A percentile compares a stretch with the other conserved stretches of the same genome.
These are phyloP conservation scores for Chlamydotis undulata DNA, from an alignment of 2,113 vertebrate genomes.

Conservation along the genomic window DNA sequence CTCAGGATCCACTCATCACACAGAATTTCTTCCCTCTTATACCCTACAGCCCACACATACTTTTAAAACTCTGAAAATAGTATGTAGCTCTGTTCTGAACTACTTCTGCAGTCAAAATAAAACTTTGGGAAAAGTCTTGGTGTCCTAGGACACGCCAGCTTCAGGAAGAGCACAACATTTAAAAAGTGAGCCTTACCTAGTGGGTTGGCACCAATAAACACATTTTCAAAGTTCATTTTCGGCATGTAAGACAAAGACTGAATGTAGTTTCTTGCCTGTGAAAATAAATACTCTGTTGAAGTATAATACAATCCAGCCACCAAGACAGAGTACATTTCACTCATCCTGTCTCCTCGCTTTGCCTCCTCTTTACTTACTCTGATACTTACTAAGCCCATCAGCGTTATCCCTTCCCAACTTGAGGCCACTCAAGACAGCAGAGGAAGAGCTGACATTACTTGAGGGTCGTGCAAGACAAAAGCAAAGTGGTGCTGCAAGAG, in stretches of 20 bases:
- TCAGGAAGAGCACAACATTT: neutral
- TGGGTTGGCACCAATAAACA: conserved; percentile 97
- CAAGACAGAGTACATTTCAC: neutral
- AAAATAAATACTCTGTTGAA: conserved; percentile 59
- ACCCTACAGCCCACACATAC: neutral
- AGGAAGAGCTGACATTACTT: neutral
- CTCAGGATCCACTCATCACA: neutral
- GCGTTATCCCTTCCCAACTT: neutral
- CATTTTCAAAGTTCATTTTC: conserved; percentile 97
- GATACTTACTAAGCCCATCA: neutral
- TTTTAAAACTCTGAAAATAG: neutral
- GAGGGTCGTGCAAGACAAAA: neutral
- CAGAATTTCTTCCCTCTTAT: neutral
- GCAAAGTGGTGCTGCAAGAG: neutral
- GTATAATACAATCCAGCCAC: neutral
- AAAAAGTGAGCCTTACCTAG: conserved; percentile 79
- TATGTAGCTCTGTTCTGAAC: neutral
- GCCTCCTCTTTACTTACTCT: neutral
- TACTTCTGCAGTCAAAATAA: neutral
- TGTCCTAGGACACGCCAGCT: neutral
- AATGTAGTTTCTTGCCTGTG: conserved; percentile 96
- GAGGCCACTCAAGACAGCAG: neutral
- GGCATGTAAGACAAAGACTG: conserved; percentile 94
- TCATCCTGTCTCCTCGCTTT: neutral
- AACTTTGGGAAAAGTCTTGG: neutral